These are phyloP conservation scores for Bimastos eiseni DNA, from an alignment of 2,888 invertebrate genomes.

Conservation along the genomic window DNA sequence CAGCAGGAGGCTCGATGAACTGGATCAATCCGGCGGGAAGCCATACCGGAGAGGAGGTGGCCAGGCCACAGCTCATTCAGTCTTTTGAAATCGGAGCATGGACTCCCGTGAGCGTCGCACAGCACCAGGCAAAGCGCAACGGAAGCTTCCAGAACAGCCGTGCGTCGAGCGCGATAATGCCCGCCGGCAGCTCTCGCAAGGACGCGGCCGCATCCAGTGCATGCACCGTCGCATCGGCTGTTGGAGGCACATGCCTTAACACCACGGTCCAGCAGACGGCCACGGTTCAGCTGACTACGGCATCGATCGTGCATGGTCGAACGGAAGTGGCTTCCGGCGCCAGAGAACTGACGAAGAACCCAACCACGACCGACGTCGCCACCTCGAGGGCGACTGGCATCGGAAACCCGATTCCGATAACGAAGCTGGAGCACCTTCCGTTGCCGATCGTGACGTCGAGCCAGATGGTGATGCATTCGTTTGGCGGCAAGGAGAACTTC, in stretches of 20 bases:
- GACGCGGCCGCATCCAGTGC: neutral
- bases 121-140: constrained; percentile 22
- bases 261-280: neutral
- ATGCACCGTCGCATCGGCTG: neutral
- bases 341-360: constrained; percentile 3
- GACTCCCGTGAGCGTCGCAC: constrained; percentile 32
- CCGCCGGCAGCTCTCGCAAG: neutral
- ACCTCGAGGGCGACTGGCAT: neutral
- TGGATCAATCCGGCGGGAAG: neutral
- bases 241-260: neutral
- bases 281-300: neutral
- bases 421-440: constrained; percentile 48
- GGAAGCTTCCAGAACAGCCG: neutral
- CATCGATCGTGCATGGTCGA: neutral
- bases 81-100: constrained; percentile 38
- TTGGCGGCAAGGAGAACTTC: constrained; percentile 3
- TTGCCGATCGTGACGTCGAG: constrained; percentile 47
- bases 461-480: constrained; percentile 15
- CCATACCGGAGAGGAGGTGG: neutral
- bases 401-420: neutral
- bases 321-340: neutral
- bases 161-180: neutral
- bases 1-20: neutral
- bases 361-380: neutral
- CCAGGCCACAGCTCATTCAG: constrained; percentile 25